Evolutionary conservation across 2,797 vertebrate species (phyloP).

Genomic region (Channa striata): DNA sequence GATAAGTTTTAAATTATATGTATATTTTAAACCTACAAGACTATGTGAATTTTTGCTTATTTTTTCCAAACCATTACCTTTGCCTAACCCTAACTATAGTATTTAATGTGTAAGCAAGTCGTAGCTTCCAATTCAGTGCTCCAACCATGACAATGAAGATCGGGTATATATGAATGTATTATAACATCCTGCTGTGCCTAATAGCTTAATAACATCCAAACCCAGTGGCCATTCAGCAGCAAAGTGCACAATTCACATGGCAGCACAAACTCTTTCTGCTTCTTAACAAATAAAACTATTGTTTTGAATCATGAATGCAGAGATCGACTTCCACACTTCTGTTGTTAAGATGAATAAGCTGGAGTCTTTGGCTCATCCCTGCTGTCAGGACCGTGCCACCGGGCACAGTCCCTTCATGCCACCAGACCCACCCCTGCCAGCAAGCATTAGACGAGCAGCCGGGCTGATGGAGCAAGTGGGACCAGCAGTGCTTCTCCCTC

Average conservation of each 20-base stretch:
- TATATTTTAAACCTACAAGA: too few relatives aligned
- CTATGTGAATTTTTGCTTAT: too few relatives aligned
- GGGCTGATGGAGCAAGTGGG: slow-evolving; percentile 43
- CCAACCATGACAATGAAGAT: too few relatives aligned
- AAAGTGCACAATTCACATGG: slow-evolving; percentile 2
- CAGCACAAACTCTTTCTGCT: background rate
- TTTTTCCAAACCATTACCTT: too few relatives aligned
- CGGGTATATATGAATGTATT: too few relatives aligned
- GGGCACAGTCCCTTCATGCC: slow-evolving; percentile 25
- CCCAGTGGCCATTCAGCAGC: too few relatives aligned
- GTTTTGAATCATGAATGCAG: background rate
- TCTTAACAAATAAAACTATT: background rate
- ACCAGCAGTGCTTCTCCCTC: slow-evolving; percentile 21
- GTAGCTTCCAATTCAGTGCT: too few relatives aligned
- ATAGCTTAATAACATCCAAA: too few relatives aligned
- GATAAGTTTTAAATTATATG: too few relatives aligned
- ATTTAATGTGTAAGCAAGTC: too few relatives aligned
- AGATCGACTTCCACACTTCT: background rate
- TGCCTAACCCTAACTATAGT: too few relatives aligned
- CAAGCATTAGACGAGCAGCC: slow-evolving; percentile 49
- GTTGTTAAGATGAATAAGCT: background rate
- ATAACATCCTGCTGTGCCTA: too few relatives aligned
- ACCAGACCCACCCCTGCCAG: slow-evolving; percentile 62
- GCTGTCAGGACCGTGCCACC: slow-evolving; percentile 19
- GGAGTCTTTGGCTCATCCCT: background rate